Percentiles rank a stretch among this genome's conserved stretches.
Evolutionary conservation across 2,888 invertebrate species (phyloP).

Genomic region (Cryptops parisi): DNA sequence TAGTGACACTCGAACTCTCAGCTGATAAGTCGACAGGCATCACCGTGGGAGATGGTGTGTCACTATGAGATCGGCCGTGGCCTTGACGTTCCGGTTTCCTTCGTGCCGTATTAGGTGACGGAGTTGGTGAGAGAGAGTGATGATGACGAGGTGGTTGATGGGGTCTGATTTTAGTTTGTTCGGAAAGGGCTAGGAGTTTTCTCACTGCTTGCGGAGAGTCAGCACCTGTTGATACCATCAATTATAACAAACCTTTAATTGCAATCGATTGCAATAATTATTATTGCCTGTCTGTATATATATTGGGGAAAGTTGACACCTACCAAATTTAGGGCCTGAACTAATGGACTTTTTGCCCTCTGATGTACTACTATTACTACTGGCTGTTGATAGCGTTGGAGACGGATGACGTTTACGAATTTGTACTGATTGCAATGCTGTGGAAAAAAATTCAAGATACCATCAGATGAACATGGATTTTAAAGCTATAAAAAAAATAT

Average conservation of each 20-base stretch:
- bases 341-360: slow-evolving; percentile 25
- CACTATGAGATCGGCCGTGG: slow-evolving; percentile 79
- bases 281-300: too few species aligned
- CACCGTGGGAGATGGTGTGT: slow-evolving; percentile 38
- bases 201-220: slow-evolving; percentile 95
- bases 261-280: too few species aligned
- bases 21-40: slow-evolving; percentile 79
- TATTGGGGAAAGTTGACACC: slow-evolving; percentile 10
- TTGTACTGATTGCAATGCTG: slow-evolving; percentile 24
- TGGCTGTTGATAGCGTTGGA: slow-evolving; percentile 81
- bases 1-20: slow-evolving; percentile 90
- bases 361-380: slow-evolving; percentile 57
- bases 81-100: slow-evolving; percentile 34
- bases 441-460: neutral
- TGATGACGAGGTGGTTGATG: slow-evolving; percentile 58
- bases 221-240: slow-evolving; percentile 42
- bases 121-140: slow-evolving; percentile 36
- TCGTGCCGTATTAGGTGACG: slow-evolving; percentile 25
- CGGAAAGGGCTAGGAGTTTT: slow-evolving; percentile 74
- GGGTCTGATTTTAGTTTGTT: slow-evolving; percentile 55
- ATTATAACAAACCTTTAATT: too few species aligned
- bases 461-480: too few species aligned
- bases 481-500: too few species aligned
- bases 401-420: slow-evolving; percentile 71
- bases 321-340: slow-evolving; percentile 37